Evolutionary conservation across 2,797 vertebrate genomes (phyloP), one percentile per base, ranked within the genome.

Genomic region (Staurois parvus): DNA sequence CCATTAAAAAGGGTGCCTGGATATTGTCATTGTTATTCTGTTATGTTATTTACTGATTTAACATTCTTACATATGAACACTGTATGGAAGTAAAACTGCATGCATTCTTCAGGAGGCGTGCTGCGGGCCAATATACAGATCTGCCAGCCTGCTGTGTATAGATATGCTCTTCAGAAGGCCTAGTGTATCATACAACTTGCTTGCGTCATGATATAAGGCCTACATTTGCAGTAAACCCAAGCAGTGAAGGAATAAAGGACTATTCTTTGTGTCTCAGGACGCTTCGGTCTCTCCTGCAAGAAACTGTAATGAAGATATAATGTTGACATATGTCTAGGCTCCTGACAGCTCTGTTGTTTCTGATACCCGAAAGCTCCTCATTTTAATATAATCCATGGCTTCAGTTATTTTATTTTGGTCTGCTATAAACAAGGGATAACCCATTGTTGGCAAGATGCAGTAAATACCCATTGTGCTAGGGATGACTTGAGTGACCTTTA

Each of bases 281-380:
- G 67, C 68, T 79, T 76, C 7, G 29, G 15, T 79, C 37, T 59
- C 69, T 68, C 68, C 67, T 84, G 83, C 45, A n/a, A 72, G 77
- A 76, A 81, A 69, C 78, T 72, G 26, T 86, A 86, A 86, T 86
- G 79, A 86, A 86, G 79, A 86, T 86, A 82, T 86, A 86, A 86
- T 81, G 79, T 77, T 82, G 79, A 86, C 84, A 77, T 82, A 82
- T 70, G 79, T 86, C 79, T 72, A 21, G 34, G 67, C 37, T 72
- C 67, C 79, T 86, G 79, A 82, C 79, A 77, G 79, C 74, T 64
- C 52, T 29, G 37, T 79, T 78, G 64, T 86, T 82, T 77, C 85
- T 86, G 79, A 82, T 86, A 66, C 74, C 85, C 34, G 74, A 82
- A 66, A 82, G 79, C 85, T 77, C 10, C 79, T 86, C 85, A 86